Base-by-base conservation (phyloP, 1,140 invertebrate genomes). In the Aleiodes sp. region DNA sequence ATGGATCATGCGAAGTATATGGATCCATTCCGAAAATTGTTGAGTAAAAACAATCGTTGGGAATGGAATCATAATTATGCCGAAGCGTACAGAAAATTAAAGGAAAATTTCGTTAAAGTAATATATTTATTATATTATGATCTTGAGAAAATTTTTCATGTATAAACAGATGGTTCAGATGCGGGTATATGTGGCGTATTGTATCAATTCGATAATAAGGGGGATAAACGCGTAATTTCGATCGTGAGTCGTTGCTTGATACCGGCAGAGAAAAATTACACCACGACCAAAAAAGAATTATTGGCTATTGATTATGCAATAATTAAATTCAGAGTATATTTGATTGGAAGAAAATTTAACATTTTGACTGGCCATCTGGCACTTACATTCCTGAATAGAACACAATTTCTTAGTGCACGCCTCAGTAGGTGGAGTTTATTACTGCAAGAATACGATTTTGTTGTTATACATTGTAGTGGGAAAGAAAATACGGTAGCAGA, bases 401-500 rank as follows among this genome's bases (percentile, higher is more conserved):
- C 43, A 1, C 41, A 59, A 6, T 69, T 52, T 69, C n/a, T 4
- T 2, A 31, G 10, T 2, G 24, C 26, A 2, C 2, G 67, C 4
- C 10, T 69, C 2, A 12, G 3, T 28, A 16, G 56, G 28, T 61
- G 63, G 64, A 39, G 10, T 52, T 21, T 68, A 9, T 14, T 64
- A 9, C 35, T 71, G 6, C 24, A 61, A 10, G 65, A 71, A 29
- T 68, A 68, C 37, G 12, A 26, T 8, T 71, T 68, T 68, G n/a
- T 14, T 2, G 29, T 64, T 3, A 21, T 12, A 6, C 39, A 68
- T 41, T 71, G 70, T 35, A 56, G 46, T n/a, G 70, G 65, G 0
- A 59, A 33, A 64, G 65, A 71, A 9, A 71, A 64, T 41, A 16
- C 33, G 6, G 43, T 63, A 33, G 65, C 70, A 0, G 70, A 71